A percentile compares a stretch with the other conserved stretches of the same genome.
Evolutionary conservation across 2,888 invertebrate genomes (phyloP).

Genomic region (Drosophila infuscata): DNA sequence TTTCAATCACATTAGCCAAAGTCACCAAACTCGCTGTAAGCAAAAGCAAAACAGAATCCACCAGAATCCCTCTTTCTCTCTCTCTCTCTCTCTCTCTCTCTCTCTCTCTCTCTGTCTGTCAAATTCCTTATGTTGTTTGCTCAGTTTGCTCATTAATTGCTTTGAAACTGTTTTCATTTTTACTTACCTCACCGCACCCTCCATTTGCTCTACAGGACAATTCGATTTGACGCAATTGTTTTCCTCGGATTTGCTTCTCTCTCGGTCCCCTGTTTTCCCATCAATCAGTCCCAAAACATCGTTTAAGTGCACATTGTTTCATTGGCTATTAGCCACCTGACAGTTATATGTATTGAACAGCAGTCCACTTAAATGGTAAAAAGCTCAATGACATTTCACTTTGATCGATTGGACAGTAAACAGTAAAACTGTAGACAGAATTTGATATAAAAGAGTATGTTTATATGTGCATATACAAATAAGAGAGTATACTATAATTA

Average conservation of each 20-base stretch:
- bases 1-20: constrained; percentile 16
- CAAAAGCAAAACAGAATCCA: constrained; percentile 3
- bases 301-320: constrained; percentile 37
- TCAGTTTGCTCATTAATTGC: constrained; percentile 34
- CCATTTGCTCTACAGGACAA: constrained; percentile 4
- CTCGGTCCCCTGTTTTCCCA: constrained; percentile 16
- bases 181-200: neutral
- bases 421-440: neutral
- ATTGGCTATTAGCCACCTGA: constrained; percentile 43
- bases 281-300: constrained; percentile 40
- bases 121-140: neutral
- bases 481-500: too few relatives aligned
- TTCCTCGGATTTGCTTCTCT: constrained; percentile 3
- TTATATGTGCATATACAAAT: neutral
- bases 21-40: constrained; percentile 9
- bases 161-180: constrained; percentile 34
- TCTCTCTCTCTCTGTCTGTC: neutral
- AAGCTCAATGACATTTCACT: constrained; percentile 36
- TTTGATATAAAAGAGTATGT: neutral
- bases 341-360: constrained; percentile 33
- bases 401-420: constrained; percentile 40
- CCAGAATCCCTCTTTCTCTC: neutral
- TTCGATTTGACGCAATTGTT: constrained; percentile 22
- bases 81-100: neutral
- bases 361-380: constrained; percentile 44